A percentile compares a stretch with the other conserved stretches of the same genome.
phyloP scores from a whole-genome alignment of 2,113 vertebrate species.

The Pipa parva region DNA sequence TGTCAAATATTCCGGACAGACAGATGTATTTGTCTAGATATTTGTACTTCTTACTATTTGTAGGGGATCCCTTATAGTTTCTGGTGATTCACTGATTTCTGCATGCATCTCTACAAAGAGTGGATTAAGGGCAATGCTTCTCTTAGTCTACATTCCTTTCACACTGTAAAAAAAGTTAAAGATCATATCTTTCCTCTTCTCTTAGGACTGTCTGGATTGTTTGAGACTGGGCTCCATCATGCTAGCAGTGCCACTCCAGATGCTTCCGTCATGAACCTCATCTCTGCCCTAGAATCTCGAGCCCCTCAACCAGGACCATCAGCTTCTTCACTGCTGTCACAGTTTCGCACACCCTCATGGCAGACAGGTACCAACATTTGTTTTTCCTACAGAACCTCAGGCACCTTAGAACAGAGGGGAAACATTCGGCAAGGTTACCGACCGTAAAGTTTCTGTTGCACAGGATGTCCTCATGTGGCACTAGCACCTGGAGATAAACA shows the following conservation, averaged over 20 bases:
- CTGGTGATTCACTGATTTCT: too few species aligned
- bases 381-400: background rate
- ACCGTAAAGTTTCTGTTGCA: too few species aligned
- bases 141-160: background rate
- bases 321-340: slow-evolving; percentile 89
- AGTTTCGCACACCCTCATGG: slow-evolving; percentile 92
- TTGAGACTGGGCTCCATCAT: slow-evolving; percentile 88
- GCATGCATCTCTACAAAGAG: too few species aligned
- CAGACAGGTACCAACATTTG: slow-evolving; percentile 74
- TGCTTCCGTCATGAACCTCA: slow-evolving; percentile 93
- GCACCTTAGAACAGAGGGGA: too few species aligned
- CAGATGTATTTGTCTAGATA: too few species aligned
- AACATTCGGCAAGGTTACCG: too few species aligned
- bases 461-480: too few species aligned
- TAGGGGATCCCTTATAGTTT: too few species aligned
- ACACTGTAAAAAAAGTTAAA: background rate
- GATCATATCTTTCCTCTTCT: slow-evolving; percentile 37
- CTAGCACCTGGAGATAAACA: too few species aligned
- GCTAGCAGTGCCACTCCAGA: slow-evolving; percentile 80
- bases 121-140: too few species aligned
- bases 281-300: slow-evolving; percentile 88
- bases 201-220: slow-evolving; percentile 84
- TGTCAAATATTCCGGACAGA: too few species aligned
- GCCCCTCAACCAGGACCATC: slow-evolving; percentile 87
- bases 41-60: too few species aligned